Evolutionary conservation across 2,797 vertebrate species (phyloP), one percentile per base, ranked within the genome.

Genomic region (Cynopterus sphinx): DNA sequence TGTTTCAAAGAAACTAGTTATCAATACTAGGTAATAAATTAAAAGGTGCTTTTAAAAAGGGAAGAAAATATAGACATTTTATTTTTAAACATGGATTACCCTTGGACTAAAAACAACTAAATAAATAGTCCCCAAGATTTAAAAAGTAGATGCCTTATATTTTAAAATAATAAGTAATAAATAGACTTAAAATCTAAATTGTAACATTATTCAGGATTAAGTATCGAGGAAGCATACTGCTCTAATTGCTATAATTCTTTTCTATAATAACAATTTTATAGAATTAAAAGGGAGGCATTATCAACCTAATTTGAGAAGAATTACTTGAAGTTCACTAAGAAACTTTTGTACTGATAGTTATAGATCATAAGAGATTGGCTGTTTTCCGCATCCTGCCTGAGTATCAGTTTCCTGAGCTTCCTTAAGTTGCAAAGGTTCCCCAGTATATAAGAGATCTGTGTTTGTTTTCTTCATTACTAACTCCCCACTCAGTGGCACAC

Each of bases 1-100:
- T 6, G 6, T 46, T 31, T 36, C 53, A 73, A 74, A 63, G 22
- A 36, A 67, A 22, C 3, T 26, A 67, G 31, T 22, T 73, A 31
- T 65, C 10, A 46, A 16, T 41, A 26, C 16, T 39, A 77, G 46
- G 9, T 55, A 73, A 82, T 4, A 90, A 73, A 41, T 15, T 21
- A 86, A 68, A 87, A 88, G 36, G 28, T 41, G 13, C 43, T 68
- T 31, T 91, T 78, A 53, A 65, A 63, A 46, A 73, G 7, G 12
- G 36, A 65, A 78, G 43, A 83, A 96, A 94, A 78, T 26, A 46
- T 3, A 24, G 49, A 22, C 82, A 92, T 53, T 91, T 90, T 82
- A 55, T 57, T 82, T 82, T 85, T 39, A 87, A 84, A 95, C n/a
- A 81, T 46, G 19, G 33, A 68, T 67, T 63, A 74, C 46, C 28